phyloP scores from a whole-genome alignment of 2,888 invertebrate genomes.

The Conchocele bisecta region DNA sequence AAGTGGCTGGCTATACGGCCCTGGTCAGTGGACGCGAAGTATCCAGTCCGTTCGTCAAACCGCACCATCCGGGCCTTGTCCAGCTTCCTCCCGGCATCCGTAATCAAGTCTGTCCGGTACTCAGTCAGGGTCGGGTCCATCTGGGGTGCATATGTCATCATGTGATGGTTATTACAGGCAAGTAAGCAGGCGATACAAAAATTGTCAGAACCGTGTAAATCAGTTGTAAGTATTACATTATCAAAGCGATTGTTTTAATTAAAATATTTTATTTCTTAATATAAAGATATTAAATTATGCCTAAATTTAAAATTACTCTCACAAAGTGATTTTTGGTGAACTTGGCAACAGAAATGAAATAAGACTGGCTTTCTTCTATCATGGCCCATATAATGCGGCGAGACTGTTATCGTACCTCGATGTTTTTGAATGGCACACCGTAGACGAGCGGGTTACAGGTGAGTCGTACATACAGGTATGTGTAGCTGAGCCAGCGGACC shows the following conservation, averaged over 20 bases:
- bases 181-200: not conserved
- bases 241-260: no score
- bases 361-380: no score
- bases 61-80: constrained; percentile 98
- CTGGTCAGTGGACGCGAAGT: constrained; percentile 86
- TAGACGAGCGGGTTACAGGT: constrained; percentile 93
- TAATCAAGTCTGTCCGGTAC: constrained; percentile 90
- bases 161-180: not conserved
- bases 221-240: not conserved
- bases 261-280: no score
- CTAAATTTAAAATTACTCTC: no score
- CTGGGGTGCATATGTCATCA: constrained; percentile 80
- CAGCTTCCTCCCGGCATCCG: constrained; percentile 90
- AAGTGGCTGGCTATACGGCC: constrained; percentile 98
- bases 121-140: constrained; percentile 91
- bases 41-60: constrained; percentile 91
- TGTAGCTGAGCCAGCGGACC: constrained; percentile 98
- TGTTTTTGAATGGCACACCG: constrained; percentile 86
- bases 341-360: no score
- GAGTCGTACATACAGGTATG: constrained; percentile 97
- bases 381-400: no score
- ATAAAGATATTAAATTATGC: no score
- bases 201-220: not conserved
- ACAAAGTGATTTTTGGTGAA: no score
- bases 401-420: constrained; percentile 72